Evolutionary conservation across 1,140 invertebrate genomes (phyloP).

Genomic region (Homarus americanus): DNA sequence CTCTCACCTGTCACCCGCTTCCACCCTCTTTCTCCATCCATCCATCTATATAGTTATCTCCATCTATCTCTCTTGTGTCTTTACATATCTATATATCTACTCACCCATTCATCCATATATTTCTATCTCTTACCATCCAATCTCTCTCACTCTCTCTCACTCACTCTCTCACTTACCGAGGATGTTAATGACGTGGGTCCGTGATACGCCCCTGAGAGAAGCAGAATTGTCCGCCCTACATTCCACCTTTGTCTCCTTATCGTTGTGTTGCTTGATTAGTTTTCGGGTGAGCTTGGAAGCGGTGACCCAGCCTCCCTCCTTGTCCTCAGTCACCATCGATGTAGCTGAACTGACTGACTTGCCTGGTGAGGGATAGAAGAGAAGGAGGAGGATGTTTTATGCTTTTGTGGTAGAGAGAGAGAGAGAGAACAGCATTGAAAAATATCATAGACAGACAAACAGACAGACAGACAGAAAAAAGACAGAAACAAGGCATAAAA

Average conservation of each 20-base stretch:
- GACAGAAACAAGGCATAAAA: too few species aligned
- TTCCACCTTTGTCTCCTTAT: constrained; percentile 6
- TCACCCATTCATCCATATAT: neutral
- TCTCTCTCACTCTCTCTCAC: constrained; percentile 18
- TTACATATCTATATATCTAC: neutral
- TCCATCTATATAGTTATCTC: too few species aligned
- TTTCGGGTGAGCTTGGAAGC: constrained; percentile 18
- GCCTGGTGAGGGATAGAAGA: neutral
- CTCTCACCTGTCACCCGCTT: neutral
- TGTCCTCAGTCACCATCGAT: constrained; percentile 12
- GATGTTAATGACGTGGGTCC: constrained; percentile 31
- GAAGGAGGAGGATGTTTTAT: neutral
- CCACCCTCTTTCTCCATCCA: neutral
- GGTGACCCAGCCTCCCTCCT: constrained; percentile 51
- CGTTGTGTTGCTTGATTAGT: neutral
- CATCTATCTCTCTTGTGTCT: neutral
- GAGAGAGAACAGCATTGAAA: neutral
- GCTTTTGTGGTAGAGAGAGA: neutral
- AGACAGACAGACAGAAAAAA: too few species aligned
- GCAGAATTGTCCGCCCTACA: constrained; percentile 38
- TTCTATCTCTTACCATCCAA: neutral
- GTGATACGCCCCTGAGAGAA: neutral
- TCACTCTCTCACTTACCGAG: constrained; percentile 2
- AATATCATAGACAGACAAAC: too few species aligned
- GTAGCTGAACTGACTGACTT: neutral